Base-by-base conservation (phyloP, 2,888 invertebrate genomes). In the Phoronis australis region DNA sequence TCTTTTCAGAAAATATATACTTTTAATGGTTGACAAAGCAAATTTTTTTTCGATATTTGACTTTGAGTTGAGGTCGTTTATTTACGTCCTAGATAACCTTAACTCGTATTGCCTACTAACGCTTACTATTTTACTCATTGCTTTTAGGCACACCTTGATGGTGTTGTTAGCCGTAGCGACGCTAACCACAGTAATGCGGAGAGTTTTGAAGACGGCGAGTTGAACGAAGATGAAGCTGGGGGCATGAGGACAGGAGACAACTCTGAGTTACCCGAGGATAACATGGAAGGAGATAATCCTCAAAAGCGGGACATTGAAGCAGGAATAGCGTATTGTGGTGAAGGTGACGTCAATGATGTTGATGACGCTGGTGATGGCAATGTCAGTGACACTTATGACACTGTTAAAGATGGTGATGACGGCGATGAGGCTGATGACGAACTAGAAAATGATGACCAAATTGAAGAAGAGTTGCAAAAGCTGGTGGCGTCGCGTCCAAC, bases 201-300 rank as follows among this genome's bases (percentile, higher is more conserved):
- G 22, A 40, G 47, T 41, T 47, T 40, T 25, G 2, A 15, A 22
- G 45, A 47, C 22, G 47, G 45, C 18, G 46, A 40, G 4, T 26
- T 22, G 5, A 23, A 38, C 23, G 46, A 43, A 20, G 18, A 22
- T 24, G 53, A 53, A 9, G 43, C 45, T 6, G 41, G 38, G 4
- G 56, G 52, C 12, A 43, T 23, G 21, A 50, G 50, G 42, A 44
- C 54, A n/a, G 55, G 45, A 20, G 57, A 59, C 43, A 55, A 55
- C 23, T 55, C 20, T n/a, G 37, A 37, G n/a, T 46, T 43, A 18
- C 46, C 45, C 18, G 42, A 44, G 23, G 25, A 40, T 24, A 48
- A 49, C 26, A 27, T 42, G 35, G 51, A 51, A 35, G 46, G 37
- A 35, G 54, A 35, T 3, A 45, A 48, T 9, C 43, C 20, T 26